Conservation (phyloP, 1,140 invertebrate species). For the Drosophila ananassae region DNA sequence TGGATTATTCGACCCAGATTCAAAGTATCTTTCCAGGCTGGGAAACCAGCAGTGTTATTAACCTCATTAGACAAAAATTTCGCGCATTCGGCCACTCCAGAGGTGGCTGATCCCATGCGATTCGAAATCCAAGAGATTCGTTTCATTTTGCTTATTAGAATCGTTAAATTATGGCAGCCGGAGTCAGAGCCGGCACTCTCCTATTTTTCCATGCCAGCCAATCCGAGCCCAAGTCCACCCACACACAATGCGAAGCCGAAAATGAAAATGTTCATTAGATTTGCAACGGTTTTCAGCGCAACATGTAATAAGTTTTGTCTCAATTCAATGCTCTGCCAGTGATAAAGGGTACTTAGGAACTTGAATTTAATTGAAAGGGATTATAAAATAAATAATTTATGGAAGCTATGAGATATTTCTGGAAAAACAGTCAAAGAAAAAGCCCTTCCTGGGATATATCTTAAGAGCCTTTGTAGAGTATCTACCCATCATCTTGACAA, state of each 20-base stretch:
- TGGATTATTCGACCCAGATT: conserved; percentile 38
- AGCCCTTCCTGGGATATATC: background rate
- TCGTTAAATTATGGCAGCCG: conserved; percentile 71
- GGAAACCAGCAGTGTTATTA: conserved; percentile 28
- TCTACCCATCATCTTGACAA: background rate
- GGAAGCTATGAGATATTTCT: no score
- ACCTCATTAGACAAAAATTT: conserved; percentile 69
- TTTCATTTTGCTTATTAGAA: conserved; percentile 66
- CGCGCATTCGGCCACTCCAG: background rate
- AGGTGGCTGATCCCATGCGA: conserved; percentile 24
- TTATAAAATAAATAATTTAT: no score
- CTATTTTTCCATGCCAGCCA: conserved; percentile 18
- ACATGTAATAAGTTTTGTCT: conserved; percentile 74
- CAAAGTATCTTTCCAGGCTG: conserved; percentile 18
- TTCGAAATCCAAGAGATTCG: conserved; percentile 36
- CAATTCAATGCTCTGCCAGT: conserved; percentile 30
- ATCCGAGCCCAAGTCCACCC: conserved; percentile 52
- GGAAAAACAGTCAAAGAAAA: no score
- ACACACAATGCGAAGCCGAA: conserved; percentile 61
- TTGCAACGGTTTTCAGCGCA: conserved; percentile 78
- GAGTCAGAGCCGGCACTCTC: conserved; percentile 17
- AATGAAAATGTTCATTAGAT: conserved; percentile 81
- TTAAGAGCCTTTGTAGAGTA: conserved; percentile 3
- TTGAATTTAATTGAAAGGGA: no score
- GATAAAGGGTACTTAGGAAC: background rate